phyloP scores from a whole-genome alignment of 2,113 vertebrate species.

The Bufo gargarizans region DNA sequence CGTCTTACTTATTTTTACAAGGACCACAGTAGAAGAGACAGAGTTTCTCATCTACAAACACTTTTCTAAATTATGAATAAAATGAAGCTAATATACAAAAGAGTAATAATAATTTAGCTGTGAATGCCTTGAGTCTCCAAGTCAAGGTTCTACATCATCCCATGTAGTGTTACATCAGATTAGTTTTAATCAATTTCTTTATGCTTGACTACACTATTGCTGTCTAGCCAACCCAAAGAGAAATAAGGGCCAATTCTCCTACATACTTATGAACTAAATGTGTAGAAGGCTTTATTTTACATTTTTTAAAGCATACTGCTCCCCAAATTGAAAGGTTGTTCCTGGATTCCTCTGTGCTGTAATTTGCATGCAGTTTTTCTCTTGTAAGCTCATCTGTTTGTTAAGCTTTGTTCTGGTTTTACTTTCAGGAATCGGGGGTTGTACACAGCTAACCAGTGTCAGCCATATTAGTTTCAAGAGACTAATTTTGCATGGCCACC shows the following conservation, averaged over 20 bases:
- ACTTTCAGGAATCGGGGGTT: neutral
- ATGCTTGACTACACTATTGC: neutral
- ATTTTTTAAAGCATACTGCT: neutral
- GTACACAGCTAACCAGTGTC: neutral
- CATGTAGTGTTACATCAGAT: neutral
- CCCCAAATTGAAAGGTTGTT: neutral
- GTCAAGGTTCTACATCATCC: neutral
- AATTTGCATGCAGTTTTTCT: neutral
- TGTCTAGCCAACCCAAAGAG: neutral
- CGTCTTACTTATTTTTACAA: slow-evolving; percentile 45
- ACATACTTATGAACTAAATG: neutral
- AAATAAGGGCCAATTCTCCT: neutral
- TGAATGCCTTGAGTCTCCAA: neutral
- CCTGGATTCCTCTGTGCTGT: neutral
- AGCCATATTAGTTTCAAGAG: too few relatives aligned
- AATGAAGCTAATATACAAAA: neutral
- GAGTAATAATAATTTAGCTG: neutral
- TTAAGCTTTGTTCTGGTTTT: neutral
- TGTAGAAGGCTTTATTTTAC: neutral
- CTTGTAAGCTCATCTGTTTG: neutral
- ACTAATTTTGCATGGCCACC: too few relatives aligned
- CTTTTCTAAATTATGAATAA: slow-evolving; percentile 19
- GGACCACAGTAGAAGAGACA: slow-evolving; percentile 5
- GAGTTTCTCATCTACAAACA: neutral
- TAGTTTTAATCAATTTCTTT: slow-evolving; percentile 8